These are phyloP conservation scores for Chironomus riparius DNA, from an alignment of 2,888 invertebrate species.

Conservation along the genomic window DNA sequence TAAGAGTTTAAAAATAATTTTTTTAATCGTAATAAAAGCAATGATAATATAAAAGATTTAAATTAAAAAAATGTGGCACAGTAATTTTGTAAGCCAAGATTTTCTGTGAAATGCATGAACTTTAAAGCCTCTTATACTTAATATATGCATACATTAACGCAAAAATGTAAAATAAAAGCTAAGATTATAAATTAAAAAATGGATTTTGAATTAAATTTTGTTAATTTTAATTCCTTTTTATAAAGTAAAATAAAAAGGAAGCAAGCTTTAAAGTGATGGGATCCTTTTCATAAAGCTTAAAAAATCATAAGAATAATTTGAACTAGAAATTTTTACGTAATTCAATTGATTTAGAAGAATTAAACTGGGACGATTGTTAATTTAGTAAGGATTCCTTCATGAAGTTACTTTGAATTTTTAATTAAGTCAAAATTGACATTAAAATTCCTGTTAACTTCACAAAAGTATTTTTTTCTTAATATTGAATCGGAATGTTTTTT, in stretches of 20 bases:
- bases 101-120: conserved; percentile 23
- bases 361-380: conserved; percentile 6
- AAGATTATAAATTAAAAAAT: conserved; percentile 5
- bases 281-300: neutral
- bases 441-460: too few species aligned
- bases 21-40: neutral
- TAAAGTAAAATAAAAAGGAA: neutral
- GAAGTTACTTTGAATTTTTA: too few species aligned
- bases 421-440: too few species aligned
- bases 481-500: conserved; percentile 16
- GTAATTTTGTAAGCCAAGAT: neutral
- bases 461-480: neutral
- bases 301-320: conserved; percentile 12
- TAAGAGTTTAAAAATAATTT: too few species aligned
- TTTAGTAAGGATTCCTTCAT: too few species aligned
- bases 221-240: neutral
- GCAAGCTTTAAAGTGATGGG: neutral
- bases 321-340: conserved; percentile 23
- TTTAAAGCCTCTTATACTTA: conserved; percentile 15
- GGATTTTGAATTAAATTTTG: neutral
- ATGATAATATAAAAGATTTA: neutral
- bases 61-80: conserved; percentile 7
- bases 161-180: neutral
- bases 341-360: conserved; percentile 2
- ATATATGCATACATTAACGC: neutral